Evolutionary conservation across 2,888 invertebrate species (phyloP), one percentile per base, ranked within the genome.

Genomic region (Invenusta paracnida): DNA sequence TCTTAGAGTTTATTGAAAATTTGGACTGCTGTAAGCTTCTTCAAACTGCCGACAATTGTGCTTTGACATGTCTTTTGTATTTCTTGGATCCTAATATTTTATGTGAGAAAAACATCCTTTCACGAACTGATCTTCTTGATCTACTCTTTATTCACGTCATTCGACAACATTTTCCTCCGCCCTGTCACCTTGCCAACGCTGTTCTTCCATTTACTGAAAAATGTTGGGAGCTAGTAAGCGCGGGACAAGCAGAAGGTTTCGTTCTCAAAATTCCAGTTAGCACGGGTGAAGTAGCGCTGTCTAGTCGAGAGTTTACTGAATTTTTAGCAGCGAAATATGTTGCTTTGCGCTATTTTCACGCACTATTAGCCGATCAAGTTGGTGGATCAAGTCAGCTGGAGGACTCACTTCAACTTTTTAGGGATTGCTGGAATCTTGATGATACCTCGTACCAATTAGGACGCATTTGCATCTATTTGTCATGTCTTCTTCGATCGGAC

Each of bases 271-370:
- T 79, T 5, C 23, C 79, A 2, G 29, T 79, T 27, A 79, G 29
- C 5, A 5, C 2, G 5, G 23, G 79, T 11, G 79, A 79, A n/a
- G 29, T 25, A 11, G 29, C 79, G 79, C 5, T 48, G 17, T 5
- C 48, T 48, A 48, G 73, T 23, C 25, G 73, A 29, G 82, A 82
- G 17, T 82, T 82, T 23, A 2, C 23, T 27, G 82, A 29, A 29
- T 82, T 82, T 29, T 29, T 82, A 82, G 82, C 82, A 2, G 82
- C 82, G 2, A 82, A 82, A 29, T 30, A 82, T 30, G 29, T 82
- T 2, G 82, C 82, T 13, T 29, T 82, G 29, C 29, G 31, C 13
- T 82, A 82, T 23, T 30, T 82, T 82, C 31, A 29, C 27, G 29
- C 82, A 2, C 5, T 23, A 2, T 11, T 5, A 11, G 82, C 30